Evolutionary conservation across 2,113 vertebrate species (phyloP).

Genomic region (Geococcyx californianus): DNA sequence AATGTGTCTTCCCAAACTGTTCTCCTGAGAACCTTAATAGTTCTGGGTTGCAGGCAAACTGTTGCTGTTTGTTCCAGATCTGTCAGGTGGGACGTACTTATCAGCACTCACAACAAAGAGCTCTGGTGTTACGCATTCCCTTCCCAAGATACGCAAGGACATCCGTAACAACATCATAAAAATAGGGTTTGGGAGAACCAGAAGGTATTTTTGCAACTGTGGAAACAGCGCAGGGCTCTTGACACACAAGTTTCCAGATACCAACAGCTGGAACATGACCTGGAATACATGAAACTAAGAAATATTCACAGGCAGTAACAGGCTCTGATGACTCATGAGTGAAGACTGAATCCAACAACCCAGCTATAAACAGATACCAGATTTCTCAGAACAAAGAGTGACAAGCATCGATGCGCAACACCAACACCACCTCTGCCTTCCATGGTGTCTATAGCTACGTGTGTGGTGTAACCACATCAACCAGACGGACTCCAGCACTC

Average conservation of each 20-base stretch:
- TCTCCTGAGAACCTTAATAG: not conserved
- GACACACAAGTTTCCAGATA: not conserved
- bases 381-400: not conserved
- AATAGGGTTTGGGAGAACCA: not conserved
- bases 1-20: not conserved
- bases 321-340: not conserved
- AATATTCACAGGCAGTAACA: not conserved
- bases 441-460: accelerated
- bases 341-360: not conserved
- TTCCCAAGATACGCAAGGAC: not conserved
- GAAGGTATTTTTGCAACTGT: not conserved
- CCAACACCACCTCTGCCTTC: not conserved
- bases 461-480: not conserved
- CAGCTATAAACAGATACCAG: not conserved
- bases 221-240: not conserved
- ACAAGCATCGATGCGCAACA: not conserved
- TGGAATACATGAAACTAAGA: not conserved
- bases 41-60: not conserved
- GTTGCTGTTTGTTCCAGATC: not conserved
- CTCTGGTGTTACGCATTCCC: not conserved
- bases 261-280: not conserved
- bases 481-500: accelerated
- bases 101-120: not conserved
- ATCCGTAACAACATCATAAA: not conserved
- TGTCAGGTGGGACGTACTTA: not conserved